phyloP scores from a whole-genome alignment of 2,888 invertebrate genomes.

The Uloborus plumipes region DNA sequence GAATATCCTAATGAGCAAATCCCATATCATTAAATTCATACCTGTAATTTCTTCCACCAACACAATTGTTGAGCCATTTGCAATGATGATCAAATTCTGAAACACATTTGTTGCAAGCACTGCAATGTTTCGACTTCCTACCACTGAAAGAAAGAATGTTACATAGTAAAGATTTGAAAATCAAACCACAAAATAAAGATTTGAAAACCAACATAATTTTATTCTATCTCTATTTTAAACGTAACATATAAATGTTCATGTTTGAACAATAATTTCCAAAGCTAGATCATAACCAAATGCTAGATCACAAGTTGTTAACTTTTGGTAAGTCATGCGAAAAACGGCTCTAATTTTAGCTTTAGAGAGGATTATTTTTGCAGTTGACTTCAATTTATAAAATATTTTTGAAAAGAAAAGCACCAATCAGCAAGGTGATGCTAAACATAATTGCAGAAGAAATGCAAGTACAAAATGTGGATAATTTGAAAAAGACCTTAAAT shows the following conservation, averaged over 20 bases:
- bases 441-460: no score
- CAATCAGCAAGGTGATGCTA: neutral
- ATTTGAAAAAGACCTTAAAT: neutral
- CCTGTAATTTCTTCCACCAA: conserved; percentile 90
- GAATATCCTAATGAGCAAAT: no score
- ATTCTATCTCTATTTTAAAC: no score
- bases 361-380: no score
- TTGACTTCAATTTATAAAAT: no score
- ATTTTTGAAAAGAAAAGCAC: no score
- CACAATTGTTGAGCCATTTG: conserved; percentile 98
- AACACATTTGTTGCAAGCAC: conserved; percentile 97
- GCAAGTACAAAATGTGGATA: neutral
- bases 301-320: no score
- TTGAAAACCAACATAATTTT: neutral
- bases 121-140: conserved; percentile 91
- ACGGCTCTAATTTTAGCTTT: no score
- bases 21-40: conserved; percentile 62
- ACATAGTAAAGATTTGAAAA: neutral
- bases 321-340: no score
- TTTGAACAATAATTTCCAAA: no score
- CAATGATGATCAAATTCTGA: conserved; percentile 96
- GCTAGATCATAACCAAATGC: no score
- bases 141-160: conserved; percentile 76
- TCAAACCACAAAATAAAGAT: neutral
- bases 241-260: no score